Base-by-base conservation (phyloP, 1,140 invertebrate species). In the Drosophila tani region DNA sequence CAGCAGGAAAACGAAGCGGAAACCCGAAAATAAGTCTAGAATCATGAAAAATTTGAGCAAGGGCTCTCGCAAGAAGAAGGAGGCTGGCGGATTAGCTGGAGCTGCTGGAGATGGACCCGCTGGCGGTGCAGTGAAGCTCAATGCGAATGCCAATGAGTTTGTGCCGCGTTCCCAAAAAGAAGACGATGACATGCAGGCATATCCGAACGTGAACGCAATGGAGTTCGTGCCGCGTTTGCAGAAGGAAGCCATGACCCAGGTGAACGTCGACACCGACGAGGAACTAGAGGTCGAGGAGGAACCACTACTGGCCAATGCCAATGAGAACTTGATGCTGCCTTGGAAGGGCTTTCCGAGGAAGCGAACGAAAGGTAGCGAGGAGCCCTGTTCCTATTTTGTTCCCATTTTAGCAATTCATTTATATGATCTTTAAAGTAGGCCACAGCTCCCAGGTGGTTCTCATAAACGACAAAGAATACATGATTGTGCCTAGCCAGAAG, bases 271-370 rank as follows among this genome's bases (percentile, higher is more conserved):
- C 19, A 15, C 8, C 4, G 12, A 38, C 0, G 17, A 55, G 32
- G 53, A 56, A 0, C 35, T 55, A 4, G 53, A 58, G n/a, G 0
- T 35, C 1, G 1, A 56, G 24, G 32, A 69, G 5, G 35, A 27
- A 24, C 43, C 35, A 2, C 75, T 69, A 12, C 5, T 24, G 21
- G 21, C 21, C 3, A 24, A 24, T 24, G 21, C 24, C 14, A 38
- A 67, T 35, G 40, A 43, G 0, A 66, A 45, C 8, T 3, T 87
- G 0, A 15, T 59, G 11, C 58, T 71, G 43, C 82, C 81, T 0
- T 87, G 83, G 83, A 71, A 70, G 21, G 77, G 81, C 3, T 87
- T 83, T 19, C 81, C 81, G 0, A 84, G 63, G 19, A 43, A 46
- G 0, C 8, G 17, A 8, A 19, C 27, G 0, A 59, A 17, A 12